Evolutionary conservation across 2,797 vertebrate genomes (phyloP).

Genomic region (Phataginus tetradactyla): DNA sequence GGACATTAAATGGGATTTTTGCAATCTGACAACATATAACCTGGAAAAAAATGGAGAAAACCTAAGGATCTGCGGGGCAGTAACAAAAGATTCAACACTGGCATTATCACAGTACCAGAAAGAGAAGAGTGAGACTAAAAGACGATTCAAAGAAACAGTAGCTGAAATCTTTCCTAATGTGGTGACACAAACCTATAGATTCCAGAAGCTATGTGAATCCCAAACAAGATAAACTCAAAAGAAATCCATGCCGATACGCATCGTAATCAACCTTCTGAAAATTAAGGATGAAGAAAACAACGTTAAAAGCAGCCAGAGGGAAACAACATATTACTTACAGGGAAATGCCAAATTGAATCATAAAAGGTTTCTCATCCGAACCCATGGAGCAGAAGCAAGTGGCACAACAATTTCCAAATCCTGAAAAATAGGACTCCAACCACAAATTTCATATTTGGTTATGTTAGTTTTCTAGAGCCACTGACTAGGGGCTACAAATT

Average conservation of each 20-base stretch:
- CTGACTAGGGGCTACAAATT: neutral
- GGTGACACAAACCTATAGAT: neutral
- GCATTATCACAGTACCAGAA: neutral
- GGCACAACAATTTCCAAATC: neutral
- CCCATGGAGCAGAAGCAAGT: neutral
- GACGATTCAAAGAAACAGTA: neutral
- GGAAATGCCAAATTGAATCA: neutral
- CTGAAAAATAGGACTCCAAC: neutral
- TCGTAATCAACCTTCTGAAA: slow-evolving; percentile 25
- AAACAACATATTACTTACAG: neutral
- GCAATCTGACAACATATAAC: neutral
- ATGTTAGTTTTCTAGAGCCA: neutral
- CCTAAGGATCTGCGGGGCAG: neutral
- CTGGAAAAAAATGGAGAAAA: neutral
- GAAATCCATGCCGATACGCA: neutral
- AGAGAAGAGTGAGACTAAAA: neutral
- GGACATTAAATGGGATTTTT: neutral
- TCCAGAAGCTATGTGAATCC: neutral
- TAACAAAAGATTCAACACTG: neutral
- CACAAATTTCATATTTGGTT: neutral
- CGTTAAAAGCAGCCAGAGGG: neutral
- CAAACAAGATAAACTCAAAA: neutral
- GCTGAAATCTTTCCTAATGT: neutral
- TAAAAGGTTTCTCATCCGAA: neutral
- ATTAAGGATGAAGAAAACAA: neutral